These are phyloP conservation scores for Paralinhomoeus sp. DNA, from an alignment of 2,888 invertebrate species.

Conservation along the genomic window DNA sequence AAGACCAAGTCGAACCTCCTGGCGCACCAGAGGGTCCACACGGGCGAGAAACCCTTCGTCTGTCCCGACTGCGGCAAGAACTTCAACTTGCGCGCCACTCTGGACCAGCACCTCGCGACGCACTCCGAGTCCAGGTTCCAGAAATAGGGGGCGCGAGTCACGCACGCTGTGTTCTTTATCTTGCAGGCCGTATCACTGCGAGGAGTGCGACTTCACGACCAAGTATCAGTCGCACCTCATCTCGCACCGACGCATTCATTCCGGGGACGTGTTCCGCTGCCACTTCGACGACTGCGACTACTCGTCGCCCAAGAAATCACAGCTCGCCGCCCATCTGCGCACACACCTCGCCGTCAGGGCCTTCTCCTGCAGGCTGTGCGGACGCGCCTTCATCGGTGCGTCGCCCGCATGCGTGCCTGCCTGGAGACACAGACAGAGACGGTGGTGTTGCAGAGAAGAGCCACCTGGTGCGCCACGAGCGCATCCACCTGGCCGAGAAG, in stretches of 20 bases:
- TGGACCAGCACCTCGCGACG: slow-evolving; percentile 38
- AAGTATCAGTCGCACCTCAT: slow-evolving; percentile 43
- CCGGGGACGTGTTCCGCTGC: slow-evolving; percentile 41
- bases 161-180: not conserved
- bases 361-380: slow-evolving; percentile 37
- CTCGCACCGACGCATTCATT: slow-evolving; percentile 41
- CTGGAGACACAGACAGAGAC: no score
- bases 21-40: slow-evolving; percentile 38
- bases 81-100: slow-evolving; percentile 36
- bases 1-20: slow-evolving; percentile 37
- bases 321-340: slow-evolving; percentile 41
- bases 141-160: not conserved
- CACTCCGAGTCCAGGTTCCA: slow-evolving; percentile 30
- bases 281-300: slow-evolving; percentile 38
- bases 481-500: slow-evolving; percentile 40
- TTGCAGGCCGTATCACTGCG: slow-evolving; percentile 39
- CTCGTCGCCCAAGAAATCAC: slow-evolving; percentile 41
- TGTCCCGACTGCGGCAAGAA: slow-evolving; percentile 37
- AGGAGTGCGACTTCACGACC: slow-evolving; percentile 43
- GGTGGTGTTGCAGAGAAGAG: no score
- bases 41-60: slow-evolving; percentile 34
- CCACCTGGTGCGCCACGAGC: slow-evolving; percentile 41
- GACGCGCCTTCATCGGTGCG: no score
- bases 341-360: slow-evolving; percentile 35
- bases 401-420: no score